Conservation (phyloP, 1,140 invertebrate genomes). For the Lepidurus arcticus region DNA sequence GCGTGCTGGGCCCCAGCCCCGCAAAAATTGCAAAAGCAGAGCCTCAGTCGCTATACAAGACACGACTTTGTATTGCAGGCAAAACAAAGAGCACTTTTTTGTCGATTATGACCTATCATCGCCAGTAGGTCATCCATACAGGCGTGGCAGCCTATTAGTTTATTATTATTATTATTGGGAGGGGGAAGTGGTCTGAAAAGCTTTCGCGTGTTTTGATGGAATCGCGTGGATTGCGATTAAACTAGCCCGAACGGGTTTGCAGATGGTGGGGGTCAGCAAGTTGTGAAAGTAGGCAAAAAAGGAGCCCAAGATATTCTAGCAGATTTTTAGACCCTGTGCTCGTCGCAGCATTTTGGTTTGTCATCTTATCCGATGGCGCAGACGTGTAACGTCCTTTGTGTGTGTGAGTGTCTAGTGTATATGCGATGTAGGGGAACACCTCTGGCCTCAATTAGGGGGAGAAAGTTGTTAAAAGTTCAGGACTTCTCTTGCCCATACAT, state of each 20-base stretch:
- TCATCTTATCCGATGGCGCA: neutral
- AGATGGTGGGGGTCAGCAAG: neutral
- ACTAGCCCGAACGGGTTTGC: neutral
- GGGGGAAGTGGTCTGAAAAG: neutral
- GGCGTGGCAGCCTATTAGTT: neutral
- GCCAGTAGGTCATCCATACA: neutral
- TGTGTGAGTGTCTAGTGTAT: neutral
- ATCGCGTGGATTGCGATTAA: neutral
- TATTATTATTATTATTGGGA: neutral
- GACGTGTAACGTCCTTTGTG: slow-evolving; percentile 2
- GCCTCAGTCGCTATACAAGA: no score
- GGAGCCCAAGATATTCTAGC: neutral
- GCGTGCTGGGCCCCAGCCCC: neutral
- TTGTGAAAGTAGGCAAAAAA: slow-evolving; percentile 2
- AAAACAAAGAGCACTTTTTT: neutral
- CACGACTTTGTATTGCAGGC: neutral
- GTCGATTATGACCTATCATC: neutral
- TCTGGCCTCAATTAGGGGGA: slow-evolving; percentile 16
- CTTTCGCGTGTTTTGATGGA: neutral
- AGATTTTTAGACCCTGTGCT: neutral
- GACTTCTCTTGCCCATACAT: slow-evolving; percentile 20
- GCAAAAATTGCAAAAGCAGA: no score
- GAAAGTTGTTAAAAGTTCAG: slow-evolving; percentile 22
- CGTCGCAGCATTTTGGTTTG: neutral
- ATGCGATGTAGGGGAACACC: slow-evolving; percentile 15